These are phyloP conservation scores for Megalopta genalis DNA, from an alignment of 1,140 invertebrate species.

Conservation along the genomic window DNA sequence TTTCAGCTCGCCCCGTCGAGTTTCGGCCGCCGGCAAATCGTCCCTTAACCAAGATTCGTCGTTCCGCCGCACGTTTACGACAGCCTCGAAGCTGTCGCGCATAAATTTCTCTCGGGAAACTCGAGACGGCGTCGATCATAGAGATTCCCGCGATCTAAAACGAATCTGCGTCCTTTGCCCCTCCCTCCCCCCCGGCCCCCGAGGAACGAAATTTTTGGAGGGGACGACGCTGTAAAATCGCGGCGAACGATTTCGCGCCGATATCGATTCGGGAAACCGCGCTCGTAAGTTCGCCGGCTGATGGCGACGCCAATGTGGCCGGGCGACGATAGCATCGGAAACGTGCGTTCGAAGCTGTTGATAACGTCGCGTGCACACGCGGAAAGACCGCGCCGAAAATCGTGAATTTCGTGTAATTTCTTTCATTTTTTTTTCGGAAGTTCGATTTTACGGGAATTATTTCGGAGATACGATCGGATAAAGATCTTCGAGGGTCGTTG, in stretches of 20 bases:
- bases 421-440: too few relatives aligned
- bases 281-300: background rate
- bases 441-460: too few relatives aligned
- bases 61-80: too few relatives aligned
- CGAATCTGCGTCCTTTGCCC: background rate
- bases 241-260: background rate
- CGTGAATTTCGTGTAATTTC: too few relatives aligned
- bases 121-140: background rate
- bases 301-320: background rate
- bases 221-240: background rate
- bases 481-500: too few relatives aligned
- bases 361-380: too few relatives aligned
- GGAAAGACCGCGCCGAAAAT: too few relatives aligned
- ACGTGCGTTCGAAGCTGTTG: too few relatives aligned
- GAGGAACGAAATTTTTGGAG: background rate
- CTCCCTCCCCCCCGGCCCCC: too few relatives aligned
- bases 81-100: conserved; percentile 26
- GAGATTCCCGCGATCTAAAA: conserved; percentile 21
- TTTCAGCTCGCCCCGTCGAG: background rate
- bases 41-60: conserved; percentile 45
- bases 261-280: background rate
- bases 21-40: conserved; percentile 14
- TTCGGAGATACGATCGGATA: too few relatives aligned
- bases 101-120: conserved; percentile 18
- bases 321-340: background rate